These are phyloP conservation scores for Eufriesea mexicana DNA, from an alignment of 1,140 invertebrate genomes.

Conservation along the genomic window DNA sequence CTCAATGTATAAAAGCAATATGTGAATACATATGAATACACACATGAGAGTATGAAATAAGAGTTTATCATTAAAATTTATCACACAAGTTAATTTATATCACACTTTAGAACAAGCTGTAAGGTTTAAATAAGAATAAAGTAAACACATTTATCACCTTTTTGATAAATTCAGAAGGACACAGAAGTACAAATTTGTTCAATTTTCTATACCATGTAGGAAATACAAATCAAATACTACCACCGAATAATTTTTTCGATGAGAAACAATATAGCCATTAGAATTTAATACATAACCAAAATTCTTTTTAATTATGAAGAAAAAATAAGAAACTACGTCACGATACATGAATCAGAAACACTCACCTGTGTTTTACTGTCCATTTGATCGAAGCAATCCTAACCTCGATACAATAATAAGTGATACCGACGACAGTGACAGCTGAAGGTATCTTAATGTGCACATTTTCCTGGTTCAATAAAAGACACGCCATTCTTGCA, in stretches of 20 bases:
- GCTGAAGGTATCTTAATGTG: conserved; percentile 84
- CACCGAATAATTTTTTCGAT: not conserved
- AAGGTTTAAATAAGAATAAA: no score
- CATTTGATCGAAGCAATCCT: conserved; percentile 88
- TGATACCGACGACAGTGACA: conserved; percentile 84
- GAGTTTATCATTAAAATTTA: not conserved
- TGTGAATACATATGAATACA: not conserved
- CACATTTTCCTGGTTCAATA: conserved; percentile 84
- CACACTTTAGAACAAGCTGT: not conserved
- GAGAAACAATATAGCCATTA: not conserved
- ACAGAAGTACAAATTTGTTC: not conserved
- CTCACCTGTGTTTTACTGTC: conserved; percentile 87
- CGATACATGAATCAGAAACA: not conserved
- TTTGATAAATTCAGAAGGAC: not conserved
- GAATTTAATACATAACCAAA: rapidly evolving
- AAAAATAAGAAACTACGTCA: not conserved
- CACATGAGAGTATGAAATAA: no score
- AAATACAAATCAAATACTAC: no score
- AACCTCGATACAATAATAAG: conserved; percentile 87
- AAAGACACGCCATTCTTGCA: conserved; percentile 85
- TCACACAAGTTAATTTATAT: not conserved
- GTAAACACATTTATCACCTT: not conserved
- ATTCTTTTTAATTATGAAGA: not conserved
- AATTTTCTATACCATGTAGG: not conserved
- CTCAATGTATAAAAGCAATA: not conserved